Evolutionary conservation across 2,113 vertebrate species (phyloP), one percentile per base, ranked within the genome.

Genomic region (Accipiter virgatus): DNA sequence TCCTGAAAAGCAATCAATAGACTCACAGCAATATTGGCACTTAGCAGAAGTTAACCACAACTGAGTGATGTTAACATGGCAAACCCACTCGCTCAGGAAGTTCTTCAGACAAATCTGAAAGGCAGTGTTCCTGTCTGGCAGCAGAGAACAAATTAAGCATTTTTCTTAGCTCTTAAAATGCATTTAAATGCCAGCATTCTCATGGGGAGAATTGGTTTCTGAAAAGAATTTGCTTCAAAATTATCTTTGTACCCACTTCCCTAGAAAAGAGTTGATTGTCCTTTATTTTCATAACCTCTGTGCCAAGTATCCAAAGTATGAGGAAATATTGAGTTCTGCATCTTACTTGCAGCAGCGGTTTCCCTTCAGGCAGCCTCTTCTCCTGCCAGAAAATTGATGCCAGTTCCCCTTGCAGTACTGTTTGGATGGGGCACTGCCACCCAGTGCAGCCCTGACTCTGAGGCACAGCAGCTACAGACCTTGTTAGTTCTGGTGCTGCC

Each of bases 71-170:
- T 89, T 83, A 94, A 95, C 40, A 65, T 16, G 12, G 59, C 91
- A 95, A 93, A 77, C 23, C 5, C 42, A 42, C 48, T 97, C 71
- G 48, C 61, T 87, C 84, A 94, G 96, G 93, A 96, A 97, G 87
- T 93, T 96, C 89, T 94, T 91, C 81, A 94, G 93, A 95, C 86
- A 80, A 75, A 91, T 90, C 81, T 91, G 86, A 94, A 94, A 94
- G 31, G 56, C 53, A 77, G 45, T 59, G 47, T 92, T 96, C 73
- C 56, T 92, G 70, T 81, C 80, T 91, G 83, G 77, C 80, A 89
- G 53, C 72, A 91, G 68, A 92, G 62, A 68, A 70, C 32, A 63
- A 90, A 87, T 79, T 7, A 82, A 82, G 42, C 70, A 62, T 90
- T 96, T 95, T 92, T 97, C 83, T 82, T 91, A 77, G 58, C 81